phyloP scores from a whole-genome alignment of 2,797 vertebrate genomes.

The Melanogrammus aeglefinus region DNA sequence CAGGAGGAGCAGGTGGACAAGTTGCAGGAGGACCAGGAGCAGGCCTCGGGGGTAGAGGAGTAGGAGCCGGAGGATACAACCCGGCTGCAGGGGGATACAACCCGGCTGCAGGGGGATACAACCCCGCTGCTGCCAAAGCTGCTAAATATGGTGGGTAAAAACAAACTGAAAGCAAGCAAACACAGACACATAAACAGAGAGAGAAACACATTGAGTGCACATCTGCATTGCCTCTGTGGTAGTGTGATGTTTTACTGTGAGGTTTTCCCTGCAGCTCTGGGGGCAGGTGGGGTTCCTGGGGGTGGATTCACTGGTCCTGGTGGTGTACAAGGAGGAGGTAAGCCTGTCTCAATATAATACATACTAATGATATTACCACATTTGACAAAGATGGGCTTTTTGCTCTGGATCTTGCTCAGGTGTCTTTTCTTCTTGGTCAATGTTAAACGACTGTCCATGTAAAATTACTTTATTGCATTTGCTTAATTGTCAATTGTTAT shows the following conservation, averaged over 20 bases:
- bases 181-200: background rate
- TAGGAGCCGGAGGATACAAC: constrained; percentile 2
- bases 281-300: background rate
- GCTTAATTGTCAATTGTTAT: too few species aligned
- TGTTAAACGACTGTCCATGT: background rate
- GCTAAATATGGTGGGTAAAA: constrained; percentile 22
- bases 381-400: background rate
- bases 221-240: background rate
- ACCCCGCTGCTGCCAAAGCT: constrained; percentile 25
- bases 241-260: background rate
- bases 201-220: background rate
- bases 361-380: background rate
- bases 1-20: constrained; percentile 10
- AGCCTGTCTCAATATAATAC: background rate
- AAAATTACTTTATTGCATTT: background rate
- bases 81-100: background rate
- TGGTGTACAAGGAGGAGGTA: background rate
- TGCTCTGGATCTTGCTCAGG: too few species aligned
- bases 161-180: background rate
- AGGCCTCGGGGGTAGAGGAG: background rate
- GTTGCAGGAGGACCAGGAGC: background rate
- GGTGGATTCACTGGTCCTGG: background rate
- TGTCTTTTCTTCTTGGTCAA: background rate
- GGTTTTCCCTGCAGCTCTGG: background rate
- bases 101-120: constrained; percentile 24